Percentiles rank a stretch among this genome's conserved stretches.
phyloP scores from a whole-genome alignment of 2,888 invertebrate species.

The Tetropium fuscum region DNA sequence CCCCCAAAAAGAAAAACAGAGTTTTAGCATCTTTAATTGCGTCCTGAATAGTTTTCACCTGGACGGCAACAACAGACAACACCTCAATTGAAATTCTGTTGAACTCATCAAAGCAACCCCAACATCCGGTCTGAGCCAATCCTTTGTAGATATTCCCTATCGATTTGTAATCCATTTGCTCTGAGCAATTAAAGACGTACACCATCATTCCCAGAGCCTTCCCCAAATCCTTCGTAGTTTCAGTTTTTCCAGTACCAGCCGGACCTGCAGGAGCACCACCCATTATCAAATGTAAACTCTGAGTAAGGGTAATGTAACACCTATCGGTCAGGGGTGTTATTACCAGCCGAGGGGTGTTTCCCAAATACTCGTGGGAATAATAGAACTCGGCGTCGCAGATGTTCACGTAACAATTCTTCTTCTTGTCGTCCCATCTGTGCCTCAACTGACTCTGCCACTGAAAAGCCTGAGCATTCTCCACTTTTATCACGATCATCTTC shows the following conservation, averaged over 20 bases:
- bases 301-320: slow-evolving; percentile 95
- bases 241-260: slow-evolving; percentile 96
- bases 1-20: slow-evolving; percentile 87
- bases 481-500: slow-evolving; percentile 85
- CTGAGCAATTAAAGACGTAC: slow-evolving; percentile 93
- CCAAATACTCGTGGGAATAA: slow-evolving; percentile 94
- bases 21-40: slow-evolving; percentile 87
- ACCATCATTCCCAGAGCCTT: slow-evolving; percentile 96
- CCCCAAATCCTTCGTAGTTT: slow-evolving; percentile 96
- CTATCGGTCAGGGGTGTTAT: slow-evolving; percentile 96
- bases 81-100: slow-evolving; percentile 96
- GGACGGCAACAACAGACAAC: slow-evolving; percentile 94
- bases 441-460: slow-evolving; percentile 94
- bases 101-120: slow-evolving; percentile 98
- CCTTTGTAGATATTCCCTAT: slow-evolving; percentile 96
- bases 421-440: slow-evolving; percentile 83
- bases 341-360: slow-evolving; percentile 92
- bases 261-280: slow-evolving; percentile 98
- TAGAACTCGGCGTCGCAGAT: slow-evolving; percentile 95
- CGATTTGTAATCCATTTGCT: slow-evolving; percentile 97
- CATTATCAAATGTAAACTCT: slow-evolving; percentile 86
- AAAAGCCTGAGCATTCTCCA: slow-evolving; percentile 83
- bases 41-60: slow-evolving; percentile 88
- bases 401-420: slow-evolving; percentile 89
- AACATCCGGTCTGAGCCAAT: slow-evolving; percentile 93